These are phyloP conservation scores for Heteronetta atricapilla DNA, from an alignment of 2,113 vertebrate genomes.

Conservation along the genomic window DNA sequence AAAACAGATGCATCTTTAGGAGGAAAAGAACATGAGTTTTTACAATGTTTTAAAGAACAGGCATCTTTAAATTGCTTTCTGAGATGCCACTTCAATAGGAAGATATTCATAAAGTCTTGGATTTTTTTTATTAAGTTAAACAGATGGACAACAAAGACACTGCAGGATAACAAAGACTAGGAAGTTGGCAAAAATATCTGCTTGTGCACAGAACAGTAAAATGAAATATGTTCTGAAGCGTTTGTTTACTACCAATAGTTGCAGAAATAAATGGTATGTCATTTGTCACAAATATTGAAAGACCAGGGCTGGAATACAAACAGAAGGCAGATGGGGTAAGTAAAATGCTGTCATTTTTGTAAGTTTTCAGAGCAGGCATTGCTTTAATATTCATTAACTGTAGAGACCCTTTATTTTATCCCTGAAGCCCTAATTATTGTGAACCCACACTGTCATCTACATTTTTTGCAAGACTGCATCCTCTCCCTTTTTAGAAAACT, in stretches of 20 bases:
- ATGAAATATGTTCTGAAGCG: background rate
- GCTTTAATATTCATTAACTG: conserved; percentile 38
- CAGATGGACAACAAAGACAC: background rate
- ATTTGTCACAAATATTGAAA: background rate
- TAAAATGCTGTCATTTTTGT: background rate
- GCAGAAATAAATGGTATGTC: background rate
- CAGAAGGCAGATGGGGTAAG: background rate
- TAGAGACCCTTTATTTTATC: conserved; percentile 44
- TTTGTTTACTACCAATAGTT: background rate
- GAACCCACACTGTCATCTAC: conserved; percentile 44
- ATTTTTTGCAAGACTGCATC: conserved; percentile 50
- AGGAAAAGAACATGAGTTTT: background rate
- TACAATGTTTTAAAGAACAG: background rate
- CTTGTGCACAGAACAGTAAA: fast-evolving
- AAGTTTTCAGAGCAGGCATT: background rate
- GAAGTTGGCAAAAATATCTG: background rate
- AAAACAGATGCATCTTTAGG: background rate
- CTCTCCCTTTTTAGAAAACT: conserved; percentile 39
- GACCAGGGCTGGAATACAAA: background rate
- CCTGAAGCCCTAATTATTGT: conserved; percentile 58
- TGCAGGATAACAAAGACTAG: background rate
- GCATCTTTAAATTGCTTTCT: background rate
- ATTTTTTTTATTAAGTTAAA: background rate
- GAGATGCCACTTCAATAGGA: background rate
- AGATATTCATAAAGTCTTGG: background rate